Evolutionary conservation across 2,113 vertebrate genomes (phyloP), one percentile per base, ranked within the genome.

Genomic region (Triplophysa dalaica): DNA sequence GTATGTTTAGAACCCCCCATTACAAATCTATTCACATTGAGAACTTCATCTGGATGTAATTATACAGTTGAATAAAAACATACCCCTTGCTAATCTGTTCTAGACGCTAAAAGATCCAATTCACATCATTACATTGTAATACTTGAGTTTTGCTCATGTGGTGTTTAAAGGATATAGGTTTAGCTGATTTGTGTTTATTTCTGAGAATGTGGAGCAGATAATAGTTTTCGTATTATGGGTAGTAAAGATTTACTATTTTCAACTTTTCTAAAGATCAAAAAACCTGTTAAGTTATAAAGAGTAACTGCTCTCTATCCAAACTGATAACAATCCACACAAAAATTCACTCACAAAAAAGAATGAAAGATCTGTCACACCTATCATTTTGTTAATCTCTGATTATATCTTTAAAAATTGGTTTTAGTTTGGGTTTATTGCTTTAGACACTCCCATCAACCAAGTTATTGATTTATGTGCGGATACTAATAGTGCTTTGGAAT

Each of bases 301-400:
- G n/a, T n/a, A n/a, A n/a, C n/a, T n/a, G 72, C 58, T 22, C 14
- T 41, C 62, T 62, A 22, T 13, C 19, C 14, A 21, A 1, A 24
- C 38, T 60, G 61, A 76, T 50, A 64, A 64, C 61, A 61, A 76
- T 64, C 43, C 74, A 33, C 17, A 13, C 56, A 3, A 13, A 52
- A 75, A 64, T 64, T 52, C 60, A 9, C 73, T 50, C 48, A 24
- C 24, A 24, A 24, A 24, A 24, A 24, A 24, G 1, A 24, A 24
- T 1, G 24, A 24, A 24, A 24, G 24, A 24, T 24, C 24, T 52
- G 74, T 24, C 74, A 16, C 43, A 9, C 2, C 52, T 52, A 64
- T 76, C 50, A 76, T 76, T 76, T 2, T 64, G 43, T 76, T 76
- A 64, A 52, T 76, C 60, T 76, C 60, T 33, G 61, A 76, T 76